A percentile compares a stretch with the other conserved stretches of the same genome.
Evolutionary conservation across 1,140 invertebrate genomes (phyloP).

Genomic region (Cryptotermes secundus): DNA sequence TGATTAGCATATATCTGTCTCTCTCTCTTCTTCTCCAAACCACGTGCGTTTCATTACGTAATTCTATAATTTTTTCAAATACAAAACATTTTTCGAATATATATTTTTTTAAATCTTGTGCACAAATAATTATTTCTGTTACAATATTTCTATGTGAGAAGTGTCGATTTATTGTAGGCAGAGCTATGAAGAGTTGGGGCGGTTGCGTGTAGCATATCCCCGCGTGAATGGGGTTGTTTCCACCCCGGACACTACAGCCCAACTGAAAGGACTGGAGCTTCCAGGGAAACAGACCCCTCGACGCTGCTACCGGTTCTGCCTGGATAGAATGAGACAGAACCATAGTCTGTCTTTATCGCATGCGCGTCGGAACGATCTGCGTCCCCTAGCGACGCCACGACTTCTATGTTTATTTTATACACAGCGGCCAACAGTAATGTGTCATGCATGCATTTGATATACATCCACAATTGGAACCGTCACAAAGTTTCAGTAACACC

Average conservation of each 20-base stretch:
- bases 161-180: background rate
- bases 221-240: background rate
- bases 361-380: background rate
- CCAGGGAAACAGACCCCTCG: background rate
- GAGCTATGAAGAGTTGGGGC: background rate
- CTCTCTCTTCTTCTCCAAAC: background rate
- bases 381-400: background rate
- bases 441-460: background rate
- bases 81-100: too few relatives aligned
- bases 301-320: background rate
- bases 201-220: background rate
- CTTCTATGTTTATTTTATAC: background rate
- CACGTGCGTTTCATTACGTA: background rate
- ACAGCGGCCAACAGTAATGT: background rate
- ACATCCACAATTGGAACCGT: background rate
- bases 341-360: background rate
- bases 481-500: too few relatives aligned
- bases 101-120: too few relatives aligned
- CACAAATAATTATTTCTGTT: too few relatives aligned
- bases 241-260: background rate
- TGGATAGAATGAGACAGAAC: background rate
- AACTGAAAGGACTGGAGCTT: too few relatives aligned
- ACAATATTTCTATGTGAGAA: too few relatives aligned
- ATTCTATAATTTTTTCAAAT: background rate
- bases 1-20: background rate